Evolutionary conservation across 2,797 vertebrate species (phyloP).

Genomic region (Gorsachius magnificus): DNA sequence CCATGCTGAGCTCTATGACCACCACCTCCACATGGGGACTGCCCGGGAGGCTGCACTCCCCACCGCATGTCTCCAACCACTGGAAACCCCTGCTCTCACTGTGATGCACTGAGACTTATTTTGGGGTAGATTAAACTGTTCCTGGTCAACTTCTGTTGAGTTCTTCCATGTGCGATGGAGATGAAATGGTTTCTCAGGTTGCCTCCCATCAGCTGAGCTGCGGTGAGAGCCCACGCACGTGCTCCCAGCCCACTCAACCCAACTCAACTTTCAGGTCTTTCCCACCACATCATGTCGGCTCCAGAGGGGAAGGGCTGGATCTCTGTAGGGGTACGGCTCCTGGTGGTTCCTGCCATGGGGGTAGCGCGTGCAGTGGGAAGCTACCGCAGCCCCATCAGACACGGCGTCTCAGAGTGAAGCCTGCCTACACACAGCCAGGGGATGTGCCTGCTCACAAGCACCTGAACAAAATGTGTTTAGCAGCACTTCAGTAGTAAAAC

Average conservation of each 20-base stretch:
- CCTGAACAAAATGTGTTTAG: not conserved
- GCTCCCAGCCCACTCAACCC: accelerated
- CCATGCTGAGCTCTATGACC: accelerated
- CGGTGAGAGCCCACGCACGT: accelerated
- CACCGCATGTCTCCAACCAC: accelerated
- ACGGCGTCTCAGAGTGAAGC: not conserved
- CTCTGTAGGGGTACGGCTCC: not conserved
- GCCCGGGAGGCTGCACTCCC: too few species aligned
- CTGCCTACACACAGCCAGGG: accelerated
- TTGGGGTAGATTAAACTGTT: not conserved
- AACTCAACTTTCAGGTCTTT: not conserved
- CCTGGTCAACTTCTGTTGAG: accelerated
- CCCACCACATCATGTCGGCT: accelerated
- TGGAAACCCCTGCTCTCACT: accelerated
- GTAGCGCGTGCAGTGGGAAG: not conserved
- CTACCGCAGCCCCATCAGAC: accelerated
- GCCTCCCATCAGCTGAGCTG: not conserved
- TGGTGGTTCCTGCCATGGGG: not conserved
- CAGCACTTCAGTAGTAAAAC: not conserved
- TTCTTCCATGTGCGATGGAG: accelerated
- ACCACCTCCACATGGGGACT: accelerated
- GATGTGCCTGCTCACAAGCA: not conserved
- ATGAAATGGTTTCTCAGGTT: not conserved
- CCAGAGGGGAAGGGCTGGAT: not conserved
- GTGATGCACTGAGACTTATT: not conserved